A percentile compares a stretch with the other conserved stretches of the same genome.
These are phyloP conservation scores for Dicrurus megarhynchus DNA, from an alignment of 2,113 vertebrate genomes.

Conservation along the genomic window DNA sequence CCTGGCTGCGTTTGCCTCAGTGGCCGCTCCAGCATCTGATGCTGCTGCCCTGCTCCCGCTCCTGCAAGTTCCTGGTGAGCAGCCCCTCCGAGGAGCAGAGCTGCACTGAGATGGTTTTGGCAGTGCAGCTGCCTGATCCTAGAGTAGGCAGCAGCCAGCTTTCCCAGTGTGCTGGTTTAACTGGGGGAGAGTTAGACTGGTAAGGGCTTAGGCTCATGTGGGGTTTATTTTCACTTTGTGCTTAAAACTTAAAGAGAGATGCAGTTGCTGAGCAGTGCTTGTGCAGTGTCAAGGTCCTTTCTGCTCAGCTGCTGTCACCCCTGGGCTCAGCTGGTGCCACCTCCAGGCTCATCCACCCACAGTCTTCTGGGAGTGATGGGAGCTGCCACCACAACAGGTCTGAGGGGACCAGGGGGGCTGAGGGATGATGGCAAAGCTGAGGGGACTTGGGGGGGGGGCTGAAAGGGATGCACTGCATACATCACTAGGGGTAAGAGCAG, in stretches of 20 bases:
- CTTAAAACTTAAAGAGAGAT: neutral
- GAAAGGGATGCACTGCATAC: too few relatives aligned
- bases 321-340: neutral
- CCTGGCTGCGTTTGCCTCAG: neutral
- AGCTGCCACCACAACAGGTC: too few relatives aligned
- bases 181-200: neutral
- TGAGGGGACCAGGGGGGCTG: neutral
- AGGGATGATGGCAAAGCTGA: neutral
- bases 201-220: too few relatives aligned
- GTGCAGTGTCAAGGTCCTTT: neutral
- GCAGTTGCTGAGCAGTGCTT: neutral
- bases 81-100: neutral
- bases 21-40: rapidly evolving
- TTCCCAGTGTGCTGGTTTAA: neutral
- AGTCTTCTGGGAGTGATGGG: neutral
- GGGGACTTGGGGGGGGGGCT: too few relatives aligned
- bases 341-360: neutral
- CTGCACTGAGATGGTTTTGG: neutral
- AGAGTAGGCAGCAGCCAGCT: neutral
- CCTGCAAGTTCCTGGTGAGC: neutral
- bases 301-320: neutral
- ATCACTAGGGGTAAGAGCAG: rapidly evolving
- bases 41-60: neutral
- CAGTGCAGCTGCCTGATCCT: neutral
- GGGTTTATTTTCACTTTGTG: neutral